Evolutionary conservation across 2,113 vertebrate genomes (phyloP).

Genomic region (Vulpes lagopus): DNA sequence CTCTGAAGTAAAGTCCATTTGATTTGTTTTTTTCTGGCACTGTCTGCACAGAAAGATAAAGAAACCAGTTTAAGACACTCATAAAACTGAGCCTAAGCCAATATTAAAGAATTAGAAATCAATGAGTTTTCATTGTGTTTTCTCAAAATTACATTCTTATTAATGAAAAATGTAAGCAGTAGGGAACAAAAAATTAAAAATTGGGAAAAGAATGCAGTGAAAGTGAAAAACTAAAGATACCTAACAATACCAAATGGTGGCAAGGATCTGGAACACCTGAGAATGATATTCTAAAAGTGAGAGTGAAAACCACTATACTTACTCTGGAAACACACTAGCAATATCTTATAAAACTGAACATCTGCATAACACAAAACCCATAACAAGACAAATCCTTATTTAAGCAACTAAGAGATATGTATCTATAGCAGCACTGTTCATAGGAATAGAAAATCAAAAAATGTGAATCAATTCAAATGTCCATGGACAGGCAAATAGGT

Average conservation of each 20-base stretch:
- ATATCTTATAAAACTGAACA: neutral
- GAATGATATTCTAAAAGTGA: neutral
- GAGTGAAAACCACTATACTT: neutral
- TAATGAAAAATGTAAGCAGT: slow-evolving; percentile 16
- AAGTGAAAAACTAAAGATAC: neutral
- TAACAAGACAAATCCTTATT: neutral
- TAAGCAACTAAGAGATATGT: neutral
- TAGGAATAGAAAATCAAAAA: neutral
- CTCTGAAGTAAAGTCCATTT: slow-evolving; percentile 93
- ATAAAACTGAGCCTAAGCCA: neutral
- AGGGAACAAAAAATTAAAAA: slow-evolving; percentile 2
- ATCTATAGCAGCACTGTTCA: neutral
- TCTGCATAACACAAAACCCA: neutral
- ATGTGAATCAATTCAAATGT: neutral
- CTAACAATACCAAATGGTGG: neutral
- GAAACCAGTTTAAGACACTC: slow-evolving; percentile 4
- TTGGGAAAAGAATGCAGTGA: neutral
- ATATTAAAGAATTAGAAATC: neutral
- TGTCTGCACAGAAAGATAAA: slow-evolving; percentile 86
- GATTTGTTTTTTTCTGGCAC: slow-evolving; percentile 89
- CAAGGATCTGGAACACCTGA: neutral
- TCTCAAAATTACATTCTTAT: slow-evolving; percentile 16
- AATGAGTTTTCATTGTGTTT: neutral
- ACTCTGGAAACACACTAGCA: neutral
- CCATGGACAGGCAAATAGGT: neutral